A percentile compares a stretch with the other conserved stretches of the same genome.
phyloP scores from a whole-genome alignment of 2,797 vertebrate genomes.

The Sebastes taczanowskii region DNA sequence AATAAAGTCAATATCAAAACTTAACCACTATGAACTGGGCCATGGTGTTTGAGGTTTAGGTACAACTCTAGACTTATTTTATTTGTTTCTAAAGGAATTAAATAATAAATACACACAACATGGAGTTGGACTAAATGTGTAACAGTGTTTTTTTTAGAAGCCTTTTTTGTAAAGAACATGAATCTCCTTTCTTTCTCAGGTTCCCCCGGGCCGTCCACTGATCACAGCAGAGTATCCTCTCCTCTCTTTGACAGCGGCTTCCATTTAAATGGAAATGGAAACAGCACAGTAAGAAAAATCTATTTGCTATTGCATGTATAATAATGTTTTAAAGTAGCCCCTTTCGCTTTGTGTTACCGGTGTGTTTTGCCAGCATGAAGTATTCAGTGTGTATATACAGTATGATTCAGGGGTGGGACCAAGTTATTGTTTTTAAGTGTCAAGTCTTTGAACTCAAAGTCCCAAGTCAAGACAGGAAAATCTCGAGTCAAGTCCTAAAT shows the following conservation, averaged over 20 bases:
- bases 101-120: not conserved
- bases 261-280: slow-evolving; percentile 91
- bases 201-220: slow-evolving; percentile 88
- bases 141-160: not conserved
- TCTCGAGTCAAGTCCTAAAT: too few relatives aligned
- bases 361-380: not conserved
- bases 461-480: too few relatives aligned
- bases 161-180: slow-evolving; percentile 3
- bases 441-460: too few relatives aligned
- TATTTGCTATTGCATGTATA: not conserved
- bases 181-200: slow-evolving; percentile 72
- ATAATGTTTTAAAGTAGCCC: not conserved
- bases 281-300: slow-evolving; percentile 85
- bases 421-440: not conserved
- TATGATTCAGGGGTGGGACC: not conserved
- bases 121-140: slow-evolving; percentile 11
- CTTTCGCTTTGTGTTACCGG: not conserved
- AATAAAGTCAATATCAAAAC: slow-evolving; percentile 16
- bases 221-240: slow-evolving; percentile 88
- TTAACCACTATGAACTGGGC: not conserved
- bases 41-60: not conserved
- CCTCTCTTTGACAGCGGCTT: slow-evolving; percentile 94
- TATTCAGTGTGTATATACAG: not conserved
- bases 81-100: slow-evolving; percentile 4
- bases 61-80: not conserved